Evolutionary conservation across 1,140 invertebrate genomes (phyloP).

Genomic region (Paralvinella palmiformis): DNA sequence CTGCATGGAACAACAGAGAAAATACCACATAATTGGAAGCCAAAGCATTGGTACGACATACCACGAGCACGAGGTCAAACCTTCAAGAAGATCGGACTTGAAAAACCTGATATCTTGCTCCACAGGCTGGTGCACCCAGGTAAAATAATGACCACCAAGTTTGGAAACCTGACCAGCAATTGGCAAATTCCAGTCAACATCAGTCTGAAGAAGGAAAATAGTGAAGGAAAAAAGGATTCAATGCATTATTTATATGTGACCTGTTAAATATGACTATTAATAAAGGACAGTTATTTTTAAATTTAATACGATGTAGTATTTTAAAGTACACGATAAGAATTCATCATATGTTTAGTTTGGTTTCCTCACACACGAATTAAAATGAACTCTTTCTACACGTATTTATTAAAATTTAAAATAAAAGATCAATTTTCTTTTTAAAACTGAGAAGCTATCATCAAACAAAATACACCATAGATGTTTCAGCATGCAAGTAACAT

Average conservation of each 20-base stretch:
- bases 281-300: too few species aligned
- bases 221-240: background rate
- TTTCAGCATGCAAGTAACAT: too few species aligned
- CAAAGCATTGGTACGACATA: conserved; percentile 50
- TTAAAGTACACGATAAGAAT: too few species aligned
- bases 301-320: too few species aligned
- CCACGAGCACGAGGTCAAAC: conserved; percentile 47
- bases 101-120: conserved; percentile 48
- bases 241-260: background rate
- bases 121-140: conserved; percentile 51
- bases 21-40: conserved; percentile 44
- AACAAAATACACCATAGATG: too few species aligned
- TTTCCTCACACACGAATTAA: too few species aligned
- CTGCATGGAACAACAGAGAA: conserved; percentile 23
- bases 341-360: too few species aligned
- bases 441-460: too few species aligned
- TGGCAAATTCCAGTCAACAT: conserved; percentile 46
- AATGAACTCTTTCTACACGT: too few species aligned
- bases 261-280: too few species aligned
- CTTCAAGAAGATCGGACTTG: conserved; percentile 48
- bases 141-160: conserved; percentile 48
- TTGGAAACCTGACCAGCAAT: conserved; percentile 44
- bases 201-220: conserved; percentile 35
- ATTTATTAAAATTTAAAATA: too few species aligned
- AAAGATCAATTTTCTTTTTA: too few species aligned